phyloP scores from a whole-genome alignment of 2,797 vertebrate species.

The Scolopax rusticola region DNA sequence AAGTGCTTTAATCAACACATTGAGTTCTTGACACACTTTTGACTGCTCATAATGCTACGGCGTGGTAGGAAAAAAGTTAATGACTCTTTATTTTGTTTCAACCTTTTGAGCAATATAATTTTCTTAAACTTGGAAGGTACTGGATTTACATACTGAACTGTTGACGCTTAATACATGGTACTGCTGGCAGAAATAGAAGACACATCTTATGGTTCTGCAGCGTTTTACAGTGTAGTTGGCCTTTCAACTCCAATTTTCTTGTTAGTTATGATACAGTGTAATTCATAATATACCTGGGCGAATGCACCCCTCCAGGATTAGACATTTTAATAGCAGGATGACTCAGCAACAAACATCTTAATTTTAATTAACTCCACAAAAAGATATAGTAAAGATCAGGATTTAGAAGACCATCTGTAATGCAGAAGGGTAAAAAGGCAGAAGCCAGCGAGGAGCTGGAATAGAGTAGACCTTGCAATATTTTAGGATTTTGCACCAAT shows the following conservation, averaged over 20 bases:
- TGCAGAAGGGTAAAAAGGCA: neutral
- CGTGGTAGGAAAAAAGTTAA: neutral
- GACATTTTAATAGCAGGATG: neutral
- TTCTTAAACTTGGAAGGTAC: neutral
- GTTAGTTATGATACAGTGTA: neutral
- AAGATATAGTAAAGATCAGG: neutral
- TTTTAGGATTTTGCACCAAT: neutral
- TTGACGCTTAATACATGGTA: neutral
- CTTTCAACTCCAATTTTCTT: neutral
- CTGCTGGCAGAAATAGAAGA: neutral
- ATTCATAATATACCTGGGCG: neutral
- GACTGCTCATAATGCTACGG: neutral
- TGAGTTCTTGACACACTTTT: neutral
- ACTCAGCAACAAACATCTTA: accelerated
- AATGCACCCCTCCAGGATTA: neutral
- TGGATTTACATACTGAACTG: neutral
- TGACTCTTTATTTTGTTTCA: neutral
- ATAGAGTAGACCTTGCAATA: neutral
- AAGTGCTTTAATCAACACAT: neutral
- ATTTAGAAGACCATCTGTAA: neutral
- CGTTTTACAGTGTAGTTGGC: neutral
- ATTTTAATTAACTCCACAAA: neutral
- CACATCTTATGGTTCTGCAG: neutral
- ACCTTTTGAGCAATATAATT: neutral
- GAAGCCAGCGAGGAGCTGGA: neutral